phyloP scores from a whole-genome alignment of 2,113 vertebrate species.

The Elephas maximus region DNA sequence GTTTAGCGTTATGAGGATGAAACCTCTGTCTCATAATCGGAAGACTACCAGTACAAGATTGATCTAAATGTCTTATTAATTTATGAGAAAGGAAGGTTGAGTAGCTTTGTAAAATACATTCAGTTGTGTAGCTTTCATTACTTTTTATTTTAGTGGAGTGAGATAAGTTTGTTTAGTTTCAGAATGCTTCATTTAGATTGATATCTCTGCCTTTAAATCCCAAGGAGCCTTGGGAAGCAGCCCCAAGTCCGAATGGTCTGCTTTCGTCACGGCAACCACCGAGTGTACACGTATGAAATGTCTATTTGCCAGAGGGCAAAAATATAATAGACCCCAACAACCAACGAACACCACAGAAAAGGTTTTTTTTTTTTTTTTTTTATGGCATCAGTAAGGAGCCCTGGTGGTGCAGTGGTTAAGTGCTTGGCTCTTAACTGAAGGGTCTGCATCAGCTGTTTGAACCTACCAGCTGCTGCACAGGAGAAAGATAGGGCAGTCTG shows the following conservation, averaged over 20 bases:
- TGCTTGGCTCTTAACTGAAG: not conserved
- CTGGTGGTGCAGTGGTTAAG: not conserved
- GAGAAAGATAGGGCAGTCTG: not conserved
- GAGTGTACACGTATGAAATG: not conserved
- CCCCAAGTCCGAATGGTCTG: not conserved
- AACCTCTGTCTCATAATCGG: not conserved
- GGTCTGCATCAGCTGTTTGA: not conserved
- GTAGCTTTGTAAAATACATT: not conserved
- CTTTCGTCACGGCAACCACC: not conserved
- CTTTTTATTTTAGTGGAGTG: not conserved
- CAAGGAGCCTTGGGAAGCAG: not conserved
- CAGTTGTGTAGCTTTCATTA: not conserved
- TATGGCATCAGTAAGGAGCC: not conserved
- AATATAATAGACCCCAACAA: not conserved
- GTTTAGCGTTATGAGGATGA: constrained; percentile 49
- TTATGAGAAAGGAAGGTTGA: not conserved
- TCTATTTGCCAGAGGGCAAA: not conserved
- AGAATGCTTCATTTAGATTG: constrained; percentile 21
- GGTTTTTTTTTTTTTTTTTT: not conserved
- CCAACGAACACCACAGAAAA: not conserved
- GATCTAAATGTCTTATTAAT: not conserved
- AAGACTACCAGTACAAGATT: not conserved
- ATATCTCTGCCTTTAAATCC: not conserved
- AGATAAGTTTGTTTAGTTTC: not conserved
- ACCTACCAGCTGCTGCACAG: too few relatives aligned